phyloP scores from a whole-genome alignment of 1,140 invertebrate genomes.

The Caenorhabditis briggsae region DNA sequence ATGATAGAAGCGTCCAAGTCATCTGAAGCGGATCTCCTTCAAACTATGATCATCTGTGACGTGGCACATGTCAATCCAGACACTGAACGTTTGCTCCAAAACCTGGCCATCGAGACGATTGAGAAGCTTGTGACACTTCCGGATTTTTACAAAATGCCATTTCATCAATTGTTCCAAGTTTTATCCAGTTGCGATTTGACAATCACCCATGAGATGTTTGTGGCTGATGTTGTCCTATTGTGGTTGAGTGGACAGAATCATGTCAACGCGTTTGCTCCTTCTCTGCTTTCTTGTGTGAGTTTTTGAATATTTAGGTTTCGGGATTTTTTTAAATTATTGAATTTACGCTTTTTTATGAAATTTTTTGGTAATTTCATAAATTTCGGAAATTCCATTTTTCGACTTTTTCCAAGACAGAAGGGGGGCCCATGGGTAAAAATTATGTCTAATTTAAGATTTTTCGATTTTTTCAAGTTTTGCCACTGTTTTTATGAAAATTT shows the following conservation, averaged over 20 bases:
- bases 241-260: slow-evolving; percentile 48
- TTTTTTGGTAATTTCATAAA: too few species aligned
- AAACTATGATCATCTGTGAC: slow-evolving; percentile 43
- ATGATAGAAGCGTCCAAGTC: slow-evolving; percentile 27
- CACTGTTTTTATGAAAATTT: too few species aligned
- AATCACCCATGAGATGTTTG: slow-evolving; percentile 37
- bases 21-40: slow-evolving; percentile 36
- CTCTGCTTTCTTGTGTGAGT: slow-evolving; percentile 23
- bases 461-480: too few species aligned
- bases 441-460: too few species aligned
- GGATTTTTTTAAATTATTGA: too few species aligned
- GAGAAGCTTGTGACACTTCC: slow-evolving; percentile 17
- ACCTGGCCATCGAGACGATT: background rate
- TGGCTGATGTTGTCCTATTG: slow-evolving; percentile 14
- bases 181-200: slow-evolving; percentile 34
- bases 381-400: too few species aligned
- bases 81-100: slow-evolving; percentile 27
- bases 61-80: slow-evolving; percentile 45
- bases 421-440: too few species aligned
- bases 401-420: too few species aligned
- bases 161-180: slow-evolving; percentile 33
- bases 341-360: too few species aligned
- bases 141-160: slow-evolving; percentile 50
- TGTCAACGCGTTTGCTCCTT: slow-evolving; percentile 14
- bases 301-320: too few species aligned